phyloP scores from a whole-genome alignment of 1,140 invertebrate species.

The Pseudobourletiella spinata region DNA sequence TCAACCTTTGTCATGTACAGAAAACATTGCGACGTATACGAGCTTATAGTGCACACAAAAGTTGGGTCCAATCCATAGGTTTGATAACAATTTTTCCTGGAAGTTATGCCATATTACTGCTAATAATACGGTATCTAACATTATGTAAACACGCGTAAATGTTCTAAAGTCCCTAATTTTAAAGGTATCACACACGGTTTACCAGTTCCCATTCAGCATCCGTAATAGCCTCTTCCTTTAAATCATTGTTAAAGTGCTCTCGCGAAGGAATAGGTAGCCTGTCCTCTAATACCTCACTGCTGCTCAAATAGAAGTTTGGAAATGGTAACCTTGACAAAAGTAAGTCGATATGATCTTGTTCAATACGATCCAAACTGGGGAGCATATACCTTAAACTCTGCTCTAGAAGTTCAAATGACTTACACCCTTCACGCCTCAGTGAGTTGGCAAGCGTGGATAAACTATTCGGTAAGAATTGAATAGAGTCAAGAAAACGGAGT shows the following conservation, averaged over 20 bases:
- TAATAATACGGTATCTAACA: background rate
- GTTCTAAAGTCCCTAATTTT: background rate
- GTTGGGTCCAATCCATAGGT: background rate
- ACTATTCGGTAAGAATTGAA: background rate
- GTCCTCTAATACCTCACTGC: background rate
- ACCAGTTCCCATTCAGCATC: background rate
- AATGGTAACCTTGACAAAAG: background rate
- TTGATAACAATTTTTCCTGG: background rate
- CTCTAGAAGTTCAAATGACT: background rate
- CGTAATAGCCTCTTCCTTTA: background rate
- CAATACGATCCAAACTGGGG: background rate
- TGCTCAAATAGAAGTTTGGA: background rate
- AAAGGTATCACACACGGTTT: background rate
- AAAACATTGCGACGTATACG: background rate
- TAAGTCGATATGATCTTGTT: background rate
- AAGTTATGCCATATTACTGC: background rate
- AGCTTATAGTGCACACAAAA: background rate
- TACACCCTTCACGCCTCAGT: background rate
- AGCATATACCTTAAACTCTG: background rate
- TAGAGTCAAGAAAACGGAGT: background rate
- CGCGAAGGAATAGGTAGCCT: background rate
- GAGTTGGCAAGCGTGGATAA: background rate
- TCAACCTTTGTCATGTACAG: background rate
- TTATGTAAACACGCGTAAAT: background rate
- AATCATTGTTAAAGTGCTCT: background rate